phyloP scores from a whole-genome alignment of 2,888 invertebrate genomes.

The Esperia sulphurella region DNA sequence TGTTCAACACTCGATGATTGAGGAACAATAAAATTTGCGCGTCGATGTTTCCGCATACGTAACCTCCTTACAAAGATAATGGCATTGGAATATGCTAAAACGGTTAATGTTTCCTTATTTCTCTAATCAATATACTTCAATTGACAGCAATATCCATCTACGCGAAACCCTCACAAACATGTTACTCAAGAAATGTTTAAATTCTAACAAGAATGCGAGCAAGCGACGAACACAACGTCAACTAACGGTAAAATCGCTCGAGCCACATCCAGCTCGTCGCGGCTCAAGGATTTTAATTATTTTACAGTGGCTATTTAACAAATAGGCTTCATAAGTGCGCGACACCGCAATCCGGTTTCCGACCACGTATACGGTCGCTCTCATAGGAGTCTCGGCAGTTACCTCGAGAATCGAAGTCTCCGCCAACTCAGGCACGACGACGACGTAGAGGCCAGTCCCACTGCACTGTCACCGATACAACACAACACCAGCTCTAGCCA shows the following conservation, averaged over 20 bases:
- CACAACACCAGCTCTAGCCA: constrained; percentile 48
- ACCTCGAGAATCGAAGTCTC: constrained; percentile 63
- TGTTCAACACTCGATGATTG: constrained; percentile 48
- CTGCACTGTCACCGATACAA: constrained; percentile 60
- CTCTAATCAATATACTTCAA: constrained; percentile 11
- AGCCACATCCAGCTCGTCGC: constrained; percentile 43
- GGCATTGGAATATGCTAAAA: constrained; percentile 63
- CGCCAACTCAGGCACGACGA: constrained; percentile 64
- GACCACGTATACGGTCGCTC: constrained; percentile 64
- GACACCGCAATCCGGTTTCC: constrained; percentile 60
- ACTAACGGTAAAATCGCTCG: constrained; percentile 61
- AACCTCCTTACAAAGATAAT: constrained; percentile 61
- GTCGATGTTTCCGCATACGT: constrained; percentile 65
- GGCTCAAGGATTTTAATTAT: constrained; percentile 36
- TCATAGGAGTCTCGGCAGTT: constrained; percentile 62
- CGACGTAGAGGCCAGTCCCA: constrained; percentile 57
- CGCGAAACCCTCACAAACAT: constrained; percentile 3
- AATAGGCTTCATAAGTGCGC: constrained; percentile 44
- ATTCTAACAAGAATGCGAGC: constrained; percentile 32
- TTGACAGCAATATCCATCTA: background rate
- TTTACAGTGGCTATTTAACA: constrained; percentile 37
- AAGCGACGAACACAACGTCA: constrained; percentile 40
- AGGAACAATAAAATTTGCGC: constrained; percentile 57
- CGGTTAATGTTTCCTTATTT: constrained; percentile 49
- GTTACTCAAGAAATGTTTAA: background rate